Percentiles rank a stretch among this genome's conserved stretches.
These are phyloP conservation scores for Diadophis punctatus DNA, from an alignment of 2,113 vertebrate species.

Conservation along the genomic window DNA sequence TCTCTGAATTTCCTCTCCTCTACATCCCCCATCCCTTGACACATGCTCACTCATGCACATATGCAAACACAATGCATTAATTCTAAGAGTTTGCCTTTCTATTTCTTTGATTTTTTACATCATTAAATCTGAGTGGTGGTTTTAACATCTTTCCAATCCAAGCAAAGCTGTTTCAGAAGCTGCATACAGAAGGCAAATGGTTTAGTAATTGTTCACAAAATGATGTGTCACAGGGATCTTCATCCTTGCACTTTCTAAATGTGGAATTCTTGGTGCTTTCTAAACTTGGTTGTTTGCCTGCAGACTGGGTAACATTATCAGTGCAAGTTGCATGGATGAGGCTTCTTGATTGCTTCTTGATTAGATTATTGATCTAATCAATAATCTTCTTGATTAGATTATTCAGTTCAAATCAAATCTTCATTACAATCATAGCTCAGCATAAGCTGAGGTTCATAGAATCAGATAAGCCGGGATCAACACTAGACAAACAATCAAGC, in stretches of 20 bases:
- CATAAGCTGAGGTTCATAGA: neutral
- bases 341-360: neutral
- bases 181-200: neutral
- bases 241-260: neutral
- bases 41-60: neutral
- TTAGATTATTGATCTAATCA: too few relatives aligned
- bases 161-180: neutral
- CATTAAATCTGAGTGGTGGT: neutral
- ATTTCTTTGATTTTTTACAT: neutral
- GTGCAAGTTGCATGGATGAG: neutral
- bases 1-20: neutral
- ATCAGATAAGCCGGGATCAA: neutral
- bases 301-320: neutral
- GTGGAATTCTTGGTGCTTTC: neutral
- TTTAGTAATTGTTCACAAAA: neutral
- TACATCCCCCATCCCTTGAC: neutral
- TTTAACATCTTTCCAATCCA: neutral
- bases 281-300: neutral
- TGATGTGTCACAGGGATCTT: neutral
- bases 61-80: neutral
- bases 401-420: neutral
- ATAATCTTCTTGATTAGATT: too few relatives aligned
- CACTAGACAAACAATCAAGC: neutral
- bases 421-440: neutral
- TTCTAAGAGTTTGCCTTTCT: neutral